Base-by-base conservation (phyloP, 2,113 vertebrate species). In the Struthidea cinerea region DNA sequence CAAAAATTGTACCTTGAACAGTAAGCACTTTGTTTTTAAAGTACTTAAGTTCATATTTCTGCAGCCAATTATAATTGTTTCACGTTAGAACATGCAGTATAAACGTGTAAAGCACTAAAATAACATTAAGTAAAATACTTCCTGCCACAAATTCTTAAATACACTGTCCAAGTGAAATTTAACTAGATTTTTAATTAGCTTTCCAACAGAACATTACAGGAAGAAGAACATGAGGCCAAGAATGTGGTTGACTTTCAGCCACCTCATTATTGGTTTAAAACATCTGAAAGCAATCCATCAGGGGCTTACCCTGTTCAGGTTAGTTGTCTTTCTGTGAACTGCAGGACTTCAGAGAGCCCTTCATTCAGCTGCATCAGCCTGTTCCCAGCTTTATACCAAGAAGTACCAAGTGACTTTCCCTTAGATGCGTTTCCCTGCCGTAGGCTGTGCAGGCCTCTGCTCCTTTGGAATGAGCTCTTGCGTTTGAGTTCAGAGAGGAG, bases 61-160 rank as follows among this genome's bases (percentile, higher is more conserved):
- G 33, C 52, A 64, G 64, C 28, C 20, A 12, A 27, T 83, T 86
- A 19, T 59, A 59, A 70, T 67, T 93, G 59, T 88, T 96, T 84
- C 60, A 35, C 52, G 15, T 75, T 88, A 90, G 81, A 84, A 74
- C 42, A 56, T 56, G 49, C 68, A 50, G 13, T 69, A 35, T 76
- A 69, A 83, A 93, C 5, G 2, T 75, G 47, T 83, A 83, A 91
- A 94, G 59, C 52, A 16, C 52, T 86, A 41, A 74, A 86, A 84
- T 49, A 81, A 60, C 46, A 70, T 88, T 81, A 90, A 90, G 61
- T 90, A 88, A 92, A 96, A 83, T 84, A 65, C 47, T 91, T 95
- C 82, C 78, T 90, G 67, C 88, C 68, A 81, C 79, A 88, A 63
- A 77, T 71, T 85, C 87, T 91, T 74, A 88, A 94, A 77, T 71